These are phyloP conservation scores for Agelas oroides DNA, from an alignment of 37 sponge, comb jelly and placozoan species.

Conservation along the genomic window DNA sequence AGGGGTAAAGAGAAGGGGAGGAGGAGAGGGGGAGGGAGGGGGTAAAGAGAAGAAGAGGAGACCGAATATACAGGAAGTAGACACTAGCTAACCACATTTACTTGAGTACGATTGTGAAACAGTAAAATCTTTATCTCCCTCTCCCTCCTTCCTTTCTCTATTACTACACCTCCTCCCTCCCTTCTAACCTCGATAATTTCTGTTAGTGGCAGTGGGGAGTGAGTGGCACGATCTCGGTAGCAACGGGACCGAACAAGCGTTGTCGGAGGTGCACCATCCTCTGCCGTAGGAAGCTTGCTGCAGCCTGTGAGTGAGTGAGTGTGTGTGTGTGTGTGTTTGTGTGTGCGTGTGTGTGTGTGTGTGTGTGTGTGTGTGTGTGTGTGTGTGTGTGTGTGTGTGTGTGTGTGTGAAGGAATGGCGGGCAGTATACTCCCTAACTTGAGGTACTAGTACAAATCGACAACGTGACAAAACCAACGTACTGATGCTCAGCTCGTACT, in stretches of 20 bases:
- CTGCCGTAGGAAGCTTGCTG: conserved; percentile 16
- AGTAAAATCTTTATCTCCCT: background rate
- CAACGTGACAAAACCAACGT: no score
- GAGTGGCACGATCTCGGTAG: conserved; percentile 4
- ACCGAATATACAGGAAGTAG: background rate
- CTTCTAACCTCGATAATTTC: conserved; percentile 49
- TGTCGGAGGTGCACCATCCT: conserved; percentile 24
- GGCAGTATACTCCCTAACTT: no score
- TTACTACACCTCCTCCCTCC: background rate
- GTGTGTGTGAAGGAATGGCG: no score
- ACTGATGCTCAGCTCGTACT: conserved; percentile 34
- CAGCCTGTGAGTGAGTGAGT: conserved; percentile 23
- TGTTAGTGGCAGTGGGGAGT: conserved; percentile 6
- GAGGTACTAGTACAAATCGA: no score
- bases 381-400: background rate
- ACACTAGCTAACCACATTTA: background rate
- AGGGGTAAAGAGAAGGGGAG: background rate
- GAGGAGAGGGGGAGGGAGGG: background rate
- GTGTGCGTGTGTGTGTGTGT: no score
- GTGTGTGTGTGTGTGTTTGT: background rate
- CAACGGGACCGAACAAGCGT: conserved; percentile 28
- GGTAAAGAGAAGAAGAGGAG: background rate
- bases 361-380: no score
- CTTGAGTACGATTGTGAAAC: background rate
- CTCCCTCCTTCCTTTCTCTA: conserved; percentile 5